These are phyloP conservation scores for Festucalex cinctus DNA, from an alignment of 2,113 vertebrate genomes.

Conservation along the genomic window DNA sequence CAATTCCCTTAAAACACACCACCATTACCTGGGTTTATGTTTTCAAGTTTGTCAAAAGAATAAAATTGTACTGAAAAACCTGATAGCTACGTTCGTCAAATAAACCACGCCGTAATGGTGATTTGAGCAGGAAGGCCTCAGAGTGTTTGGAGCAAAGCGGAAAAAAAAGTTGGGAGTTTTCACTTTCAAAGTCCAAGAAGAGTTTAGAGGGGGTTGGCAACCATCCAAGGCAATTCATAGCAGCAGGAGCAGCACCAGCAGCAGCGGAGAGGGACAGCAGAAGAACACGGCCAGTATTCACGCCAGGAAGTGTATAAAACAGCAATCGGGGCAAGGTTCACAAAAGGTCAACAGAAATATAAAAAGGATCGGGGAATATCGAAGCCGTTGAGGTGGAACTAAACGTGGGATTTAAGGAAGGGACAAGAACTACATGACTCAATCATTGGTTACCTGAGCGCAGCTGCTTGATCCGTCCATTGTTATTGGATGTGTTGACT, in stretches of 20 bases:
- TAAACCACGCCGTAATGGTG: constrained; percentile 44
- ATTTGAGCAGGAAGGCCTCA: constrained; percentile 57
- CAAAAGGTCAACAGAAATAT: constrained; percentile 26
- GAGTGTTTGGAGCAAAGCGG: constrained; percentile 40
- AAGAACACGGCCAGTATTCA: constrained; percentile 55
- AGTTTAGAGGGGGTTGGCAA: constrained; percentile 45
- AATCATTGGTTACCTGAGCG: constrained; percentile 85
- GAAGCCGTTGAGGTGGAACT: neutral
- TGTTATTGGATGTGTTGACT: constrained; percentile 94
- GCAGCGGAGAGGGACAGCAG: constrained; percentile 40
- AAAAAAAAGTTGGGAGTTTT: constrained; percentile 42
- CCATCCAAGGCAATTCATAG: constrained; percentile 49
- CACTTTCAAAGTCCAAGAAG: constrained; percentile 34
- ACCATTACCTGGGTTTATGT: constrained; percentile 48
- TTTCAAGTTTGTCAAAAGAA: neutral
- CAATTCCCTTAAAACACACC: constrained; percentile 42
- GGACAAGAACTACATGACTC: constrained; percentile 9
- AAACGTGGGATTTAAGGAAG: constrained; percentile 32
- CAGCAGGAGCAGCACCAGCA: constrained; percentile 30
- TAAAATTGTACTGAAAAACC: neutral
- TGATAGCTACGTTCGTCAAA: neutral
- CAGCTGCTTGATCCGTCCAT: constrained; percentile 96
- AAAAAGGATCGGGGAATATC: constrained; percentile 16
- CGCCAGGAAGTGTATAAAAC: constrained; percentile 35
- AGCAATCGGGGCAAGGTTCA: constrained; percentile 36